Evolutionary conservation across 2,888 invertebrate species (phyloP), one percentile per base, ranked within the genome.

Genomic region (Phalangium opilio): DNA sequence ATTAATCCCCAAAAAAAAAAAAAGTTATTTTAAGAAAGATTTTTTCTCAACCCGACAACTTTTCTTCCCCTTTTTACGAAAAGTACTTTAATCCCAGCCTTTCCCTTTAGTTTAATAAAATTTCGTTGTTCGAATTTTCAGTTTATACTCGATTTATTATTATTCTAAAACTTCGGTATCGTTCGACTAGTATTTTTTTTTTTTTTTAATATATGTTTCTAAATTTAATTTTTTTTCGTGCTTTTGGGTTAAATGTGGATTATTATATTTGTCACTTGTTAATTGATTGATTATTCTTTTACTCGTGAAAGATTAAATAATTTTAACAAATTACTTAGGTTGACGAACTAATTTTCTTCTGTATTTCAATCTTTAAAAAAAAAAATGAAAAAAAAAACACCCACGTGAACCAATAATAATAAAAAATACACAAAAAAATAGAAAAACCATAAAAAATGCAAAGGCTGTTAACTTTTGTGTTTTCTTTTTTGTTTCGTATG

Each of bases 381-480:
- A 32, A 36, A 43, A 46, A 45, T 11, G 14, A 40, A 35, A 18
- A 17, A 14, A 8, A 48, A 45, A 49, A 49, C 40, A 15, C 45
- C 51, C 49, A 51, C 51, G 49, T 47, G 49, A 51, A 49, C 51
- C 49, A 51, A 43, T 38, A 32, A 44, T 44, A 35, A 49, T 41
- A 49, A 42, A 43, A 43, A 47, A 50, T 41, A n/a, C 21, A 35
- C 38, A 44, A 50, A 50, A 47, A 44, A 50, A 50, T 43, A 41
- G 15, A 33, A 41, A 50, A 50, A 47, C 33, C 27, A 27, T 42
- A 39, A 45, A 50, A 50, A 50, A 47, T 41, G 21, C 20, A 38
- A 34, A 41, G 27, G 27, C 27, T 27, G 27, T 27, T 27, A 27
- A 27, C 27, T 27, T 27, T 27, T 27, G 27, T 27, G 27, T 27